Percentiles rank a stretch among this genome's conserved stretches.
Evolutionary conservation across 2,113 vertebrate species (phyloP).

Genomic region (Hydropotes inermis): DNA sequence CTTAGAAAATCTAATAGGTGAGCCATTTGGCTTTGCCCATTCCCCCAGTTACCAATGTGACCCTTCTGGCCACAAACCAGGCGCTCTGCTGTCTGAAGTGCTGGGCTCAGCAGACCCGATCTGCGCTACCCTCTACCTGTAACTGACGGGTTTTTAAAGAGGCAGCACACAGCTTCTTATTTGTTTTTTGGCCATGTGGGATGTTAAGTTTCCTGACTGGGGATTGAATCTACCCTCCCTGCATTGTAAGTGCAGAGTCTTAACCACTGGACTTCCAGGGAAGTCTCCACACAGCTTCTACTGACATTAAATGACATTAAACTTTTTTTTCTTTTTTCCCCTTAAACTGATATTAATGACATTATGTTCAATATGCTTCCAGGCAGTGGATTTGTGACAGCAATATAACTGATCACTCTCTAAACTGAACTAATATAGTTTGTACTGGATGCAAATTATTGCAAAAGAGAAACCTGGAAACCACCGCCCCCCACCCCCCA

Average conservation of each 20-base stretch:
- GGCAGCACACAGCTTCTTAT: background rate
- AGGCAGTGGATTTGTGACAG: background rate
- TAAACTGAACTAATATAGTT: background rate
- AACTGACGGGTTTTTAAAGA: background rate
- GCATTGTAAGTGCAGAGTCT: background rate
- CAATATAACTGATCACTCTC: background rate
- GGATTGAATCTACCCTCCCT: background rate
- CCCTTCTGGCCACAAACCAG: background rate
- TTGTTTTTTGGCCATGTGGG: background rate
- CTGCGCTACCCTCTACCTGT: background rate
- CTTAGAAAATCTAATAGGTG: background rate
- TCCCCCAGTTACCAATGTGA: background rate
- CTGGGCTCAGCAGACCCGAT: background rate
- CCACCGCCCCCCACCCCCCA: background rate
- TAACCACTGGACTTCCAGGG: background rate
- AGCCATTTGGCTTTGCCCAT: background rate
- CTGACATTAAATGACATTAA: background rate
- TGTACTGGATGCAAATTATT: background rate
- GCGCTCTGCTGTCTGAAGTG: background rate
- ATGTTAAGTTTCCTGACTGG: background rate
- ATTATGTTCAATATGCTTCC: slow-evolving; percentile 25
- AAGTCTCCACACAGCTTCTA: background rate
- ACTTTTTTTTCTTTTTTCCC: background rate
- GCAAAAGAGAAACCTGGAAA: slow-evolving; percentile 7
- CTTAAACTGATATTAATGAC: background rate